These are phyloP conservation scores for Cydia pomonella DNA, from an alignment of 1,140 invertebrate genomes.

Conservation along the genomic window DNA sequence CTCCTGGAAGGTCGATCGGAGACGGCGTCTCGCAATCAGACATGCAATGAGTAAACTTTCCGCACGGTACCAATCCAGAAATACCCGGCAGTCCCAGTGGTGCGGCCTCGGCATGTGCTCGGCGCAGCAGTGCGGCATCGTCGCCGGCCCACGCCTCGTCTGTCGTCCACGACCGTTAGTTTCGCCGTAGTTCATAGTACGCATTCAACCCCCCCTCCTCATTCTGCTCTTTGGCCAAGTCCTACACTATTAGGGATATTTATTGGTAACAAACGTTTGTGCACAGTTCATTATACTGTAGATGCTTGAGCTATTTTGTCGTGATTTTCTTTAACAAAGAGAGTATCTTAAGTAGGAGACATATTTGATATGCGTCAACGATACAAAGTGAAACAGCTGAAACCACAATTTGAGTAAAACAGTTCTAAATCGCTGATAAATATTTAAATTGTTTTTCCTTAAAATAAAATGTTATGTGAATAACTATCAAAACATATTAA, in stretches of 20 bases:
- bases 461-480: too few relatives aligned
- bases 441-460: too few relatives aligned
- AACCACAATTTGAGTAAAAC: too few relatives aligned
- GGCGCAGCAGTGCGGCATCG: slow-evolving; percentile 28
- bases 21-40: slow-evolving; percentile 55
- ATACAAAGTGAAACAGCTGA: too few relatives aligned
- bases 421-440: too few relatives aligned
- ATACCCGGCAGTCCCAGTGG: slow-evolving; percentile 62
- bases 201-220: slow-evolving; percentile 9
- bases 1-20: slow-evolving; percentile 65
- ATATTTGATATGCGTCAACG: too few relatives aligned
- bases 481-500: too few relatives aligned
- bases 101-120: slow-evolving; percentile 44
- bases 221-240: not conserved
- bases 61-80: slow-evolving; percentile 79
- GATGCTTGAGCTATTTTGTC: not conserved
- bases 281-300: not conserved
- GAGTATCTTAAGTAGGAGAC: not conserved
- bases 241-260: not conserved
- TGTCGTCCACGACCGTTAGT: slow-evolving; percentile 26
- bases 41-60: slow-evolving; percentile 72
- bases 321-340: not conserved
- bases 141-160: slow-evolving; percentile 38
- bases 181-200: slow-evolving; percentile 21
- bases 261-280: not conserved